Evolutionary conservation across 2,113 vertebrate genomes (phyloP).

Genomic region (Chlamydotis undulata): DNA sequence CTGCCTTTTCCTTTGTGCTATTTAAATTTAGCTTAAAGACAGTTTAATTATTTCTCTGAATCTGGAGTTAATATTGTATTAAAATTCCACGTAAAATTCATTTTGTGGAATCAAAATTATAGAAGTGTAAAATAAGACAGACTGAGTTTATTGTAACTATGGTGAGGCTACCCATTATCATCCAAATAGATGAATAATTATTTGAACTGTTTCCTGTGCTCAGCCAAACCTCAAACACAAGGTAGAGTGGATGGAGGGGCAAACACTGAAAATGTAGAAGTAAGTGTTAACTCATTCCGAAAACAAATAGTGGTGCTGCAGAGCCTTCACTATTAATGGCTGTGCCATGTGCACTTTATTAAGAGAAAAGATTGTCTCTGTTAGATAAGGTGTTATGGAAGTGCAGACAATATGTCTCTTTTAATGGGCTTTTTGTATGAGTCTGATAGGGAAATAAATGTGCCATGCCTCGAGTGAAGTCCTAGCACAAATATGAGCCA

Average conservation of each 20-base stretch:
- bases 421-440: slow-evolving; percentile 3
- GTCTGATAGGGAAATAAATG: slow-evolving; percentile 17
- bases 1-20: slow-evolving; percentile 1
- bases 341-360: slow-evolving; percentile 20
- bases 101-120: neutral
- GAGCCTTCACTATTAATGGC: slow-evolving; percentile 20
- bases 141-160: neutral
- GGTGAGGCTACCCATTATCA: neutral
- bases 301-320: slow-evolving; percentile 51
- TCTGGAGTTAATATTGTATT: neutral
- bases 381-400: slow-evolving; percentile 50
- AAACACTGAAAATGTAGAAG: slow-evolving; percentile 41
- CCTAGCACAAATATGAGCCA: neutral
- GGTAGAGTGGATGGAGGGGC: neutral
- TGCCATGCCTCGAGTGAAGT: neutral
- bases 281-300: slow-evolving; percentile 32
- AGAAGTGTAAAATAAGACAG: neutral
- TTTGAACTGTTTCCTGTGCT: slow-evolving; percentile 22
- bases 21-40: slow-evolving; percentile 40
- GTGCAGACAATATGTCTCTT: slow-evolving; percentile 13
- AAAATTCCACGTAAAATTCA: neutral
- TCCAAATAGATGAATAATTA: slow-evolving; percentile 27
- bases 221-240: neutral
- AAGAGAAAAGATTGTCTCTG: slow-evolving; percentile 34
- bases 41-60: slow-evolving; percentile 36